Base-by-base conservation (phyloP, 1,140 invertebrate genomes). In the Nasonia longicornis region DNA sequence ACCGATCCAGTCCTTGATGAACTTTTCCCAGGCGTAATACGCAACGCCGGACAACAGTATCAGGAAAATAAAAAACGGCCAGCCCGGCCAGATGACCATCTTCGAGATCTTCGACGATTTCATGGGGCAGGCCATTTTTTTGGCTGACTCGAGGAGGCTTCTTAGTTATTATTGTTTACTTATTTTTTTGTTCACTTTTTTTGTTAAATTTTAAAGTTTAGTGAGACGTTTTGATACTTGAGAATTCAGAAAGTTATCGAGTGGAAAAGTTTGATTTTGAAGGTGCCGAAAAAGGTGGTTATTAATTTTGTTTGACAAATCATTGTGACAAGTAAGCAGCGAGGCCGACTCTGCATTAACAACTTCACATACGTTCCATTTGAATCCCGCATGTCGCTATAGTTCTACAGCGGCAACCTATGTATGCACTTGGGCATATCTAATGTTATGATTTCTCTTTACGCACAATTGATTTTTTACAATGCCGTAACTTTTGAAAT, bases 211-310 rank as follows among this genome's bases (percentile, higher is more conserved):
- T 67, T 29, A 6, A 16, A 26, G 29, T 29, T 48, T 58, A 2
- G 12, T 22, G 3, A n/a, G 31, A 0, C 10, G 31, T 52, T 69
- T 69, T 75, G 0, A 74, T n/a, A 80, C 78, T 64, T 80, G 48
- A 8, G 14, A 79, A 79, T 73, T 79, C 73, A 26, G 78, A 63
- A 35, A 35, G 31, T 73, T 79, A 35, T 22, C 6, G n/a, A 73
- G 8, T n/a, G 11, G 7, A 35, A 48, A 63, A 35, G 10, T 80
- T 80, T 74, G 12, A 74, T 29, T 67, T 58, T 58, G 29, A 35
- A 22, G 16, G 14, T 2, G 48, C 48, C 77, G 67, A 78, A 58
- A 71, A 58, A 69, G 22, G n/a, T 48, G 7, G 45, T 58, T 77
- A 35, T 42, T 29, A 35, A 64, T 71, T 63, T 70, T 22, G 48